Percentiles rank a stretch among this genome's conserved stretches.
These are phyloP conservation scores for Ptychoptera albimana DNA, from an alignment of 2,888 invertebrate species.

Conservation along the genomic window DNA sequence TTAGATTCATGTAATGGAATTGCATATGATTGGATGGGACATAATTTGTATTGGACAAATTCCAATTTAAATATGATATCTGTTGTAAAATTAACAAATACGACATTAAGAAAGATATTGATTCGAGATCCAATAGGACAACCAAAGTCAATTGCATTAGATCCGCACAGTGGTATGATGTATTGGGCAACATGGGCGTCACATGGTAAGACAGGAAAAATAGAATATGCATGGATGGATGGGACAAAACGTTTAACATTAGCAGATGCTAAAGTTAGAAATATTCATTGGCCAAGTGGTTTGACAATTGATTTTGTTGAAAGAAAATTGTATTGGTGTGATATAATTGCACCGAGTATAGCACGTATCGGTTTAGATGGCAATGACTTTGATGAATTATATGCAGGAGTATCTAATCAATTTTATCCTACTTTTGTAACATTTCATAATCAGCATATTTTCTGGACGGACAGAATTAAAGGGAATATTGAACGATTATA, in stretches of 20 bases:
- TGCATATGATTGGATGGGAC: constrained; percentile 70
- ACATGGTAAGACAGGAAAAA: constrained; percentile 33
- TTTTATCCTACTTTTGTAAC: constrained; percentile 54
- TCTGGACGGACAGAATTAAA: constrained; percentile 55
- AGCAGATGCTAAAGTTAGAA: constrained; percentile 30
- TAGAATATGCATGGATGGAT: constrained; percentile 60
- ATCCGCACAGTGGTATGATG: constrained; percentile 52
- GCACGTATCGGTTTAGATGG: constrained; percentile 46
- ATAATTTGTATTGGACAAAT: constrained; percentile 71
- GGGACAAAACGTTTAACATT: constrained; percentile 44
- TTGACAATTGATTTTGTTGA: constrained; percentile 45
- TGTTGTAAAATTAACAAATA: constrained; percentile 46
- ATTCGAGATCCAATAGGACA: constrained; percentile 31
- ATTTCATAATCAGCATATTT: constrained; percentile 42
- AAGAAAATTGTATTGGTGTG: constrained; percentile 52
- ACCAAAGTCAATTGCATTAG: constrained; percentile 47
- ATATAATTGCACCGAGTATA: constrained; percentile 49
- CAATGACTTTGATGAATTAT: constrained; percentile 34
- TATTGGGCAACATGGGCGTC: constrained; percentile 63
- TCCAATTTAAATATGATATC: constrained; percentile 41
- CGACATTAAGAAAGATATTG: constrained; percentile 38
- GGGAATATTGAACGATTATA: constrained; percentile 39
- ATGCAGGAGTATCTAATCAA: constrained; percentile 26
- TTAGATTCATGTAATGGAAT: constrained; percentile 41
- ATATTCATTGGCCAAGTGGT: constrained; percentile 54